Evolutionary conservation across 2,113 vertebrate species (phyloP).

Genomic region (Donacobius atricapilla): DNA sequence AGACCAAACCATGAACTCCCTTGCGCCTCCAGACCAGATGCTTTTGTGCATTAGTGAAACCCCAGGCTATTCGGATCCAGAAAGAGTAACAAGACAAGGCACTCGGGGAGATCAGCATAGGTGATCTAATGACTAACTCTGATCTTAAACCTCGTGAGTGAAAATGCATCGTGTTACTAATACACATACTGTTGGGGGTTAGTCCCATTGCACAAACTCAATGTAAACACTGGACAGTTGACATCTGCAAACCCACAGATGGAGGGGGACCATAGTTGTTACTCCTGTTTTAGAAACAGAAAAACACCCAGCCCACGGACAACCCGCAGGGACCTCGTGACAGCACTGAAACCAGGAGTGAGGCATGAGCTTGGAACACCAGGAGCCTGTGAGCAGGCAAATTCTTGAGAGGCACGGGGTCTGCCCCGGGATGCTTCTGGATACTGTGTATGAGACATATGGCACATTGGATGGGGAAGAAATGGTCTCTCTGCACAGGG

Average conservation of each 20-base stretch:
- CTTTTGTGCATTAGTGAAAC: not conserved
- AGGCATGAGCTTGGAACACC: not conserved
- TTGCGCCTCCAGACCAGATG: not conserved
- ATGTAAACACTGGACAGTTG: not conserved
- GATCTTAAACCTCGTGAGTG: not conserved
- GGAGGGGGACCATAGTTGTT: not conserved
- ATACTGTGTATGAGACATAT: not conserved
- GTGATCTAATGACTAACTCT: not conserved
- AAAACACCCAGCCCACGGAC: not conserved
- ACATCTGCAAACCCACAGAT: not conserved
- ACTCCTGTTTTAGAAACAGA: not conserved
- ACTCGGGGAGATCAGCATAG: not conserved
- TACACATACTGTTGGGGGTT: too few species aligned
- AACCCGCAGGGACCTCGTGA: accelerated
- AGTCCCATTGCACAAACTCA: not conserved
- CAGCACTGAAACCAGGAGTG: not conserved
- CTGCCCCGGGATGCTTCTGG: not conserved
- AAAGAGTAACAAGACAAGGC: not conserved
- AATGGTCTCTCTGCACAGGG: not conserved
- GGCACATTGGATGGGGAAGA: not conserved
- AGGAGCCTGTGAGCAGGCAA: not conserved
- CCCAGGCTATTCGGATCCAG: not conserved
- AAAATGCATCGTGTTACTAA: not conserved
- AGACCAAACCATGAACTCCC: conserved; percentile 5
- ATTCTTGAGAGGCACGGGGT: not conserved